Evolutionary conservation across 2,888 invertebrate species (phyloP), one percentile per base, ranked within the genome.

Genomic region (Invenusta paracnida): DNA sequence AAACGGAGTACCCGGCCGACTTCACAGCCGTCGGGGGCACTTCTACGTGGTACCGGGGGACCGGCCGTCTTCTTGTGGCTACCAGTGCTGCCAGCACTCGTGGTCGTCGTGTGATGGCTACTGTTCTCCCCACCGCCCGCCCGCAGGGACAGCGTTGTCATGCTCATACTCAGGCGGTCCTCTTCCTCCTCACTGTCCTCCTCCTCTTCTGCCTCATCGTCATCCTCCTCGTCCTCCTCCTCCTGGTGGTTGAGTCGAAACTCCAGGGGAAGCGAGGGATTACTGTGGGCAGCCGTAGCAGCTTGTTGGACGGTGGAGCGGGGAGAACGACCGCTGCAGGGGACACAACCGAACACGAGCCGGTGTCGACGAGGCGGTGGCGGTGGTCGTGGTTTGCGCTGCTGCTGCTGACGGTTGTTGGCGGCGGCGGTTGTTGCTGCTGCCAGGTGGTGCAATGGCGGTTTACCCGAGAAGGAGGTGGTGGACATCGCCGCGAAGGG

Each of bases 21-120:
- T 73, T 73, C 73, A 73, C 73, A 73, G 27, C 73, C 73, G 27
- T 73, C 73, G 2, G 73, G 73, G 2, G 73, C 73, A 73, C 73
- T 73, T 2, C 73, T 5, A 25, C 11, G 73, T 23, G 23, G 5
- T n/a, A 23, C 23, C 2, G 73, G 5, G 27, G 73, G 73, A 2
- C 11, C 23, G 25, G 73, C 23, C 2, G 73, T n/a, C 11, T 5
- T 13, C 25, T 25, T 73, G 17, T 13, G 73, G 17, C 11, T 73
- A 23, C 23, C 73, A 5, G 5, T 73, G 73, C 11, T 13, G 17
- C 11, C 5, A n/a, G 23, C 2, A 2, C 11, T 73, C 5, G 73
- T 23, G 5, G 23, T 13, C 5, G 11, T 73, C 73, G 23, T 73
- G 27, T 23, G 5, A 23, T 13, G 73, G 23, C 23, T 23, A 73